These are phyloP conservation scores for Trogon surrucura DNA, from an alignment of 2,113 vertebrate genomes.

Conservation along the genomic window DNA sequence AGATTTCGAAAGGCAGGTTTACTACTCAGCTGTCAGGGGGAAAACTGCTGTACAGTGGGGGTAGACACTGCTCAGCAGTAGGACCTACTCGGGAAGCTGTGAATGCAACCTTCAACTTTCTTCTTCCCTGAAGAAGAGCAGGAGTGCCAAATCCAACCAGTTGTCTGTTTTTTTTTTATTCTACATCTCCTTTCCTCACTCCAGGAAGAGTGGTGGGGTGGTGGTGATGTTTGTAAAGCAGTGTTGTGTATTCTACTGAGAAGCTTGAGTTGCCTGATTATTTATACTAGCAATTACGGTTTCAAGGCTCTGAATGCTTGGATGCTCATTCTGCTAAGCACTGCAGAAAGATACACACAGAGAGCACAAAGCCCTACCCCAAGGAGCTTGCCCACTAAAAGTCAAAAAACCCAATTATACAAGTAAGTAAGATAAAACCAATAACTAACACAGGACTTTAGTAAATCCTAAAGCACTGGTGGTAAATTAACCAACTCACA, in stretches of 20 bases:
- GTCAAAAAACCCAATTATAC: background rate
- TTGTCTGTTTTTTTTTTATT: background rate
- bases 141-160: background rate
- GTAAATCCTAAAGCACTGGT: background rate
- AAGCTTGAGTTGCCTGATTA: background rate
- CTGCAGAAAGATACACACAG: background rate
- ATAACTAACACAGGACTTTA: background rate
- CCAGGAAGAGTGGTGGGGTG: background rate
- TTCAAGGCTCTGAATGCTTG: background rate
- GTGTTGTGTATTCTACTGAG: background rate
- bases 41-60: background rate
- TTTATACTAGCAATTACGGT: accelerated
- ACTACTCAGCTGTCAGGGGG: background rate
- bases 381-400: background rate
- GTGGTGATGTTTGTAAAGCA: background rate
- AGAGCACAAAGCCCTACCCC: background rate
- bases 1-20: background rate
- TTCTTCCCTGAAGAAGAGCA: background rate
- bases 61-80: background rate
- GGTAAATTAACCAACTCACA: background rate
- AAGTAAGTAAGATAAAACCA: background rate
- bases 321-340: background rate
- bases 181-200: background rate
- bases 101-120: background rate
- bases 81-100: background rate